Evolutionary conservation across 1,140 invertebrate genomes (phyloP).

Genomic region (Drosophila albomicans): DNA sequence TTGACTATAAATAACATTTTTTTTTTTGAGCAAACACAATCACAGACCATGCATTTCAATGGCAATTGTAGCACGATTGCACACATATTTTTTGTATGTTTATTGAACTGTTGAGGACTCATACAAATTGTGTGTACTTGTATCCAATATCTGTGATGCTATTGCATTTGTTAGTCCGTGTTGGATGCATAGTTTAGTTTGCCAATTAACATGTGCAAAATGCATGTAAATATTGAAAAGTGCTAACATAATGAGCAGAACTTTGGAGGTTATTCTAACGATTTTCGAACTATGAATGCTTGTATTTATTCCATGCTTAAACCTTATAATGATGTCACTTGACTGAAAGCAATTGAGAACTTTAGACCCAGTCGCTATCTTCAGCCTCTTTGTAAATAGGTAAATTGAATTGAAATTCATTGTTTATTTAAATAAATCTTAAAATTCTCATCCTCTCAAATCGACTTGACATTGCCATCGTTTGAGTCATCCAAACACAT

Average conservation of each 20-base stretch:
- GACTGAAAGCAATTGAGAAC: not conserved
- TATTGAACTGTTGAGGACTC: not conserved
- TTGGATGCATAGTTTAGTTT: slow-evolving; percentile 6
- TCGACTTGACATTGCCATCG: not conserved
- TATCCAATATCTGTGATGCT: slow-evolving; percentile 2
- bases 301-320: not conserved
- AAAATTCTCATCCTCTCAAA: not conserved
- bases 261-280: not conserved
- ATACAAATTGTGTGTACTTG: not conserved
- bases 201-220: slow-evolving; percentile 47
- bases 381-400: not conserved
- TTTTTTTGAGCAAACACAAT: not conserved
- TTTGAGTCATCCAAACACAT: not conserved
- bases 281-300: slow-evolving; percentile 5
- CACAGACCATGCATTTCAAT: slow-evolving; percentile 16
- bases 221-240: slow-evolving; percentile 18
- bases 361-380: not conserved
- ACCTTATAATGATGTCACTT: slow-evolving; percentile 5
- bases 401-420: not conserved
- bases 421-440: not conserved
- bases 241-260: slow-evolving; percentile 25
- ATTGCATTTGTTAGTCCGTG: not conserved
- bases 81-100: not conserved
- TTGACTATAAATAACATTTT: slow-evolving; percentile 30
- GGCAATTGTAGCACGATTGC: slow-evolving; percentile 17